A percentile compares a stretch with the other conserved stretches of the same genome.
Evolutionary conservation across 2,113 vertebrate genomes (phyloP).

Genomic region (Peromyscus maniculatus): DNA sequence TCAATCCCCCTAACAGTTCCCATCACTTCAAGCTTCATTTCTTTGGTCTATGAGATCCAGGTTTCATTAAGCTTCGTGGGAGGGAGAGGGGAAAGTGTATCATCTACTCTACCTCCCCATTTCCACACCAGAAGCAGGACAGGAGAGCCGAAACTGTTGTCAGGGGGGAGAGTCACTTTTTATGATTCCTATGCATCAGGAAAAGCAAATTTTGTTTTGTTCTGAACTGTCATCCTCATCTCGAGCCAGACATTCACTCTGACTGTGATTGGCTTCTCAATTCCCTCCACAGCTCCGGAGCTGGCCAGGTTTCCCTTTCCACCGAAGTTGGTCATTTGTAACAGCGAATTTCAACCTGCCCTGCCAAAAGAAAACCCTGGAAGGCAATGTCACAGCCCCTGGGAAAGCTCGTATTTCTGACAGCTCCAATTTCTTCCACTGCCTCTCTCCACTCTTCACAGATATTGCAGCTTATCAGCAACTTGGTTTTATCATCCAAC

Average conservation of each 20-base stretch:
- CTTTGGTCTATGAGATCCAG: background rate
- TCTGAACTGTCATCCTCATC: slow-evolving; percentile 56
- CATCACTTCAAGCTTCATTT: background rate
- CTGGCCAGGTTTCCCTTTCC: background rate
- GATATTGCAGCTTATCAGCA: slow-evolving; percentile 71
- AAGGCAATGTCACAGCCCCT: slow-evolving; percentile 64
- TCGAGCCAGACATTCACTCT: slow-evolving; percentile 55
- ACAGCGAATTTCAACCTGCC: background rate
- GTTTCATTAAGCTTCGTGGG: background rate
- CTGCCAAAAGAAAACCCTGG: background rate
- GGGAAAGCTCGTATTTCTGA: slow-evolving; percentile 75
- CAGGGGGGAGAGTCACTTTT: slow-evolving; percentile 50
- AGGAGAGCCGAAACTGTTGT: background rate
- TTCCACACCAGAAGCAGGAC: slow-evolving; percentile 31
- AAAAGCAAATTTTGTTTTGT: slow-evolving; percentile 70
- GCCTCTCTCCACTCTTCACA: slow-evolving; percentile 69
- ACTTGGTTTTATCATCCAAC: slow-evolving; percentile 82
- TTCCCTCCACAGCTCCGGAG: background rate
- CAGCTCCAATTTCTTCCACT: slow-evolving; percentile 79
- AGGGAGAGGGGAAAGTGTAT: background rate
- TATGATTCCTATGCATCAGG: slow-evolving; percentile 38
- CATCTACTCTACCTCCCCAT: background rate
- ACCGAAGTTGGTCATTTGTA: slow-evolving; percentile 45
- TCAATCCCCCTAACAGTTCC: background rate
- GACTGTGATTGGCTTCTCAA: slow-evolving; percentile 68